Base-by-base conservation (phyloP, 2,888 invertebrate species). In the Axea sp. region DNA sequence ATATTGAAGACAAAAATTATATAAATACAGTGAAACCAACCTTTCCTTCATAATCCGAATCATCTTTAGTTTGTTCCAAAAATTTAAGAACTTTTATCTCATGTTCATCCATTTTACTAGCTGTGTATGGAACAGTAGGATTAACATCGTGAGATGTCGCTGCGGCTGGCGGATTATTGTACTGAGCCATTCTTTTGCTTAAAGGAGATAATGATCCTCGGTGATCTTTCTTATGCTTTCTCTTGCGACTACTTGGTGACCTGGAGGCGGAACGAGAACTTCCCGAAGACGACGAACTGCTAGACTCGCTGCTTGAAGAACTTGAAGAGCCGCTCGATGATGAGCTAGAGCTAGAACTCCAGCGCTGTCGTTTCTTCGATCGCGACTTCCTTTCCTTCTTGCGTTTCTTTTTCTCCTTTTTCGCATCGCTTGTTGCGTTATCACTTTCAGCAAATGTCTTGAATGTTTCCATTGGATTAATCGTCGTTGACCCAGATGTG, bases 41-140 rank as follows among this genome's bases (percentile, higher is more conserved):
- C 83, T 93, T 94, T 71, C 93, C 93, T 86, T 95, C 94, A 81
- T 95, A 96, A 85, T 95, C 95, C 0, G 94, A 94, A 82, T 95
- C 95, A 78, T 93, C 93, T 85, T 93, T 94, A 1, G 94, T 94
- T 88, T 93, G 93, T 78, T 94, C 93, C 76, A 95, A 87, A 87
- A 95, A 94, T 79, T 92, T 92, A 7, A 92, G 90, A 1, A 94
- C 93, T 89, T 93, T 92, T 15, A 90, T 83, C 80, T 93, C 93
- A 81, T 93, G 93, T 76, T 93, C 93, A 39, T 88, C 88, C 62
- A 87, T 84, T 47, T 88, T 86, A 19, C 89, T 89, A 0, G 86
- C 78, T 0, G 78, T 77, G 43, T 87, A 88, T 0, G 86, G 81
- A 14, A 89, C 89, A 28, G 91, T 90, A 1, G 88, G 88, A 60